Evolutionary conservation across 2,888 invertebrate genomes (phyloP).

Genomic region (Sicus ferrugineus): DNA sequence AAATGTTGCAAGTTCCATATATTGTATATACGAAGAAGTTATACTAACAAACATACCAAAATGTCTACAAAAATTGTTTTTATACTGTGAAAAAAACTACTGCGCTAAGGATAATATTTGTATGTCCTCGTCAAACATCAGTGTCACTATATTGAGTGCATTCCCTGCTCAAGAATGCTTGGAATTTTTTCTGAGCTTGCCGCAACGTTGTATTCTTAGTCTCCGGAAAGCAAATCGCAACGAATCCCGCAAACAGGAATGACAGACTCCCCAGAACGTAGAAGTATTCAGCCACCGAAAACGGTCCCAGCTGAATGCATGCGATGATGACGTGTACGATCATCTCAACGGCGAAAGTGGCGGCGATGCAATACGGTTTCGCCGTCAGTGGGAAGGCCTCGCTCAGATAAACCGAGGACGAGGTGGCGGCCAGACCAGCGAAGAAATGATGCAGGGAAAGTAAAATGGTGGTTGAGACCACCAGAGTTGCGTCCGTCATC

Average conservation of each 20-base stretch:
- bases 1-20: too few relatives aligned
- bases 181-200: constrained; percentile 49
- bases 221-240: constrained; percentile 51
- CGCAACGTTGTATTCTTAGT: constrained; percentile 49
- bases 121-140: too few relatives aligned
- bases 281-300: constrained; percentile 42
- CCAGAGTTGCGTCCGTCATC: neutral
- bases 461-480: constrained; percentile 45
- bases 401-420: constrained; percentile 54
- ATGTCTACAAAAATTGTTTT: too few relatives aligned
- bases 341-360: constrained; percentile 48
- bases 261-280: constrained; percentile 45
- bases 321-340: constrained; percentile 46
- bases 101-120: too few relatives aligned
- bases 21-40: too few relatives aligned
- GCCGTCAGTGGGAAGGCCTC: constrained; percentile 56
- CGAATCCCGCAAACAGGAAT: constrained; percentile 42
- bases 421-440: constrained; percentile 48
- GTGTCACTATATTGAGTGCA: too few relatives aligned
- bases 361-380: constrained; percentile 52
- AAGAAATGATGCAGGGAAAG: constrained; percentile 50
- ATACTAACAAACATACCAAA: too few relatives aligned
- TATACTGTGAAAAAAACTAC: too few relatives aligned
- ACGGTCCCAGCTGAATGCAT: neutral
- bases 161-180: constrained; percentile 7